Evolutionary conservation across 2,113 vertebrate genomes (phyloP), one percentile per base, ranked within the genome.

Genomic region (Corvus moneduloides): DNA sequence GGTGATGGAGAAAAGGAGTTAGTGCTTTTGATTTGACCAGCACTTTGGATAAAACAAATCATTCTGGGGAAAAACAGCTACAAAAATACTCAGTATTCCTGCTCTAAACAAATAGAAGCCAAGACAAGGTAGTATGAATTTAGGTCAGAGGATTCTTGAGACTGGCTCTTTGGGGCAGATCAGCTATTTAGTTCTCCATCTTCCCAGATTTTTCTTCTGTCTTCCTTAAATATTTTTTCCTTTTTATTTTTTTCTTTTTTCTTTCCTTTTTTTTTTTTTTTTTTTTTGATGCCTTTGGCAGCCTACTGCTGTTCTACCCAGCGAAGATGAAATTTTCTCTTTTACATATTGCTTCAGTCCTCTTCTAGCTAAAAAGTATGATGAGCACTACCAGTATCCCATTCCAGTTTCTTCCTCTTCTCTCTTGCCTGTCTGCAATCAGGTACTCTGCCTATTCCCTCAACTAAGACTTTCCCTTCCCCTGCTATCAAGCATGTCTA

Each of bases 201-300:
- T 83, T 82, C 85, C 20, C 20, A 62, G 16, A 5, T n/a, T 92
- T 82, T 76, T 26, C 5, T 43, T 74, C 4, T 46, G 19, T 51
- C 2, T 66, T 78, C 35, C 6, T 63, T 41, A 11, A 43, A 21
- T 39, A 44, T 26, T 21, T 74, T n/a, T 63, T 26, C 26, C 15
- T 46, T 23, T 4, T 5, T 26, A 7, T 28, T 10, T n/a, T 4
- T 7, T 20, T 26, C 9, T 1, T 9, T 16, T 35, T 12, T 37
- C 3, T 4, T 7, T 37, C 2, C 2, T 7, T 17, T 28, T 11
- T 16, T 7, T 2, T 8, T 6, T 13, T 8, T 6, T 13, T 1
- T 16, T 21, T 14, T 8, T 33, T 7, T 41, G 5, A 41, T 41
- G 0, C 17, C 17, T 20, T 43, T 85, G 48, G 5, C 20, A 64